phyloP scores from a whole-genome alignment of 1,140 invertebrate species.

The Drosophila prosaltans region DNA sequence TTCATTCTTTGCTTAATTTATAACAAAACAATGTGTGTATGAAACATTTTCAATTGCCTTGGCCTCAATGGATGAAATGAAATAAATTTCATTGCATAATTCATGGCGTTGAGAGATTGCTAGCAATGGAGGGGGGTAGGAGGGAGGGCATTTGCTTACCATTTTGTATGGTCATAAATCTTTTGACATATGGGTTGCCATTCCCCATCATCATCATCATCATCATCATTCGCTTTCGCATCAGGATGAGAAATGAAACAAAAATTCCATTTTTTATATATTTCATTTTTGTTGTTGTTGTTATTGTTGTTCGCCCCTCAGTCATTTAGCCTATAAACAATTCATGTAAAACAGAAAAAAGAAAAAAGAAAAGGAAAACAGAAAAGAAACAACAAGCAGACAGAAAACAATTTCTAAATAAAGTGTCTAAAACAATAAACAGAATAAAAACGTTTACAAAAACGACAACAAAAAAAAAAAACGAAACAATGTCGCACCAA shows the following conservation, averaged over 20 bases:
- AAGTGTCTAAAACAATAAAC: constrained; percentile 76
- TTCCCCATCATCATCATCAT: constrained; percentile 45
- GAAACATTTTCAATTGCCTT: constrained; percentile 49
- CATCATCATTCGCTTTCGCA: constrained; percentile 9
- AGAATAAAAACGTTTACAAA: constrained; percentile 47
- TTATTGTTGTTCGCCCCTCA: constrained; percentile 9
- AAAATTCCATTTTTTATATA: constrained; percentile 70
- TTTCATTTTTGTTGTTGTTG: constrained; percentile 30
- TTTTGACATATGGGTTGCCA: constrained; percentile 72
- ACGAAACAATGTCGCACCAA: constrained; percentile 33
- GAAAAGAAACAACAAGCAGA: constrained; percentile 13
- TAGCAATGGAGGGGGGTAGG: background rate
- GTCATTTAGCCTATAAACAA: constrained; percentile 51
- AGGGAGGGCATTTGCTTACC: constrained; percentile 41
- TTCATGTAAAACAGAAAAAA: constrained; percentile 28
- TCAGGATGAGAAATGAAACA: constrained; percentile 15
- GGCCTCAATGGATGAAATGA: constrained; percentile 52
- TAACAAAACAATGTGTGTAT: constrained; percentile 45
- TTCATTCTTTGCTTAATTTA: constrained; percentile 62
- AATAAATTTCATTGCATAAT: constrained; percentile 80
- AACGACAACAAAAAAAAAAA: background rate
- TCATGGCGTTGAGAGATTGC: constrained; percentile 46
- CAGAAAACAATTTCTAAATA: constrained; percentile 52
- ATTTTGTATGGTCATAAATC: constrained; percentile 74
- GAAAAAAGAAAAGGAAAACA: background rate